phyloP scores from a whole-genome alignment of 1,140 invertebrate species.

The Penaeus indicus region DNA sequence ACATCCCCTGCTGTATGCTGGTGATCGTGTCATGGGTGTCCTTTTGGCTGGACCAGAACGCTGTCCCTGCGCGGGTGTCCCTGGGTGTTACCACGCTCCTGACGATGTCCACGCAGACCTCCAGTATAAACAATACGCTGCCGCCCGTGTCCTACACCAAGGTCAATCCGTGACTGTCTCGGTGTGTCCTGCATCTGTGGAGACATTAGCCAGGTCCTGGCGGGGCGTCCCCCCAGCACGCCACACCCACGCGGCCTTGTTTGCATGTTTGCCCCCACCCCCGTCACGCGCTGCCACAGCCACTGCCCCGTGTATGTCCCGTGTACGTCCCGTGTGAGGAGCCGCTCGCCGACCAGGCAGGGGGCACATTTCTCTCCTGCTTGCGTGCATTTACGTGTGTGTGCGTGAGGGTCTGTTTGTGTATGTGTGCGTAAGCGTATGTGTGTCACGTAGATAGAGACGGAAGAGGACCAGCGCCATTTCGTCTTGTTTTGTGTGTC shows the following conservation, averaged over 20 bases:
- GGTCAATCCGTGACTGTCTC: conserved; percentile 74
- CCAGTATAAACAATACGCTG: conserved; percentile 95
- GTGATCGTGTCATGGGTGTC: conserved; percentile 92
- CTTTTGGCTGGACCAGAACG: conserved; percentile 96
- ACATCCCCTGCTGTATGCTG: conserved; percentile 92
- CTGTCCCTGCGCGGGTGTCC: conserved; percentile 93
- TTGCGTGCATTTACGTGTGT: neutral
- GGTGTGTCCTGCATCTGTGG: conserved; percentile 58
- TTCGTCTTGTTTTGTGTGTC: no score
- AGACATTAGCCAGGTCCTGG: conserved; percentile 25
- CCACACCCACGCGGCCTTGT: conserved; percentile 48
- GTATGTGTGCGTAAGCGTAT: neutral
- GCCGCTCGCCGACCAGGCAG: neutral
- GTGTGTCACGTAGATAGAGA: neutral
- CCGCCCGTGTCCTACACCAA: conserved; percentile 98
- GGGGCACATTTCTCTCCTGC: neutral
- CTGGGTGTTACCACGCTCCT: conserved; percentile 96
- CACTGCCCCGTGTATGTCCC: neutral
- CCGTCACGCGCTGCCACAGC: neutral
- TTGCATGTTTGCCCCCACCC: conserved; percentile 47
- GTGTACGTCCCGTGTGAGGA: neutral
- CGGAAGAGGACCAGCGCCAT: no score
- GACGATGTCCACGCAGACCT: conserved; percentile 97
- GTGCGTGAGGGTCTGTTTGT: neutral
- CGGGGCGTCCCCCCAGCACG: conserved; percentile 28